Base-by-base conservation (phyloP, 37 sponge, comb jelly and placozoan species). In the Amphimedon queenslandica region DNA sequence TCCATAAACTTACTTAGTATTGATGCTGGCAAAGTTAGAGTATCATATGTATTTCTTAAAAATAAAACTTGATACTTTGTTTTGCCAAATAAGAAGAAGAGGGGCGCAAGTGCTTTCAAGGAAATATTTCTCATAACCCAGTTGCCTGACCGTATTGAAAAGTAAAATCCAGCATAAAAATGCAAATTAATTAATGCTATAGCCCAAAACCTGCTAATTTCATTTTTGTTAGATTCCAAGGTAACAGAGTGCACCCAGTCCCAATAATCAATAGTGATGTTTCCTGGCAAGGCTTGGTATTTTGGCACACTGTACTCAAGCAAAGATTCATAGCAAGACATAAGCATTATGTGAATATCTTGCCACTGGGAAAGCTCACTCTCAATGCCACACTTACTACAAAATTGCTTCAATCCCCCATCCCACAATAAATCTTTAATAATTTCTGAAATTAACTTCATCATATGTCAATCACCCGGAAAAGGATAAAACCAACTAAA, bases 71-170 rank as follows among this genome's bases (percentile, higher is more conserved):
- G 37, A 16, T 67, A 67, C 18, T 67, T 67, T 33, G 4, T 67
- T 20, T 34, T 18, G 32, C 32, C 6, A 33, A 33, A 67, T 35
- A 37, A 4, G 16, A 67, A 67, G 32, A 67, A 67, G 5, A 67
- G 35, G n/a, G 68, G 68, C 36, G 16, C 24, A 67, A 67, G 38
- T 20, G 68, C 37, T 33, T 32, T 24, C 20, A 67, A 16, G 68
- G 23, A 67, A 21, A 37, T 6, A 32, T 67, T 67, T 34, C 68
- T 31, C 38, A 67, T 33, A 8, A 5, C 4, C 68, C 68, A 67
- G 68, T 34, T 67, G n/a, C 68, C 68, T 35, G 68, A 67, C 36
- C 68, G 35, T 20, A 67, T 67, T 28, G 68, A 67, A 67, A 67
- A 67, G 38, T 67, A 67, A 33, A 67, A 67, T 33, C 68, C 68